Percentiles rank a stretch among this genome's conserved stretches.
These are phyloP conservation scores for honey bee (Apis mellifera) DNA, from an alignment of 1,140 invertebrate genomes.

Conservation along the genomic window Amel_HAv3.1 CM009931.2:389501-390000, in stretches of 20 bases:
- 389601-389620: not conserved
- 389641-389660: not conserved
- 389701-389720: too few relatives aligned
- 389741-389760: not conserved
- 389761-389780: not conserved
- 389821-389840: constrained; percentile 70
- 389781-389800: constrained; percentile 17
- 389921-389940: not conserved
- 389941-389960: not conserved
- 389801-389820: constrained; percentile 46
- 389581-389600: not conserved
- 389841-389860: constrained; percentile 62
- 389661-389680: not conserved
- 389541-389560: constrained; percentile 21
- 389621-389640: not conserved
- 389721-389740: too few relatives aligned
- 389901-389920: constrained; percentile 13
- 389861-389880: constrained; percentile 67
- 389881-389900: constrained; percentile 53
- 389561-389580: constrained; percentile 4
- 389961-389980: not conserved
- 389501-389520: not conserved
- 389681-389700: too few relatives aligned
- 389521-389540: not conserved
- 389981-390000: constrained; percentile 28